phyloP scores from a whole-genome alignment of 2,888 invertebrate genomes.

The Aphrophora alni region DNA sequence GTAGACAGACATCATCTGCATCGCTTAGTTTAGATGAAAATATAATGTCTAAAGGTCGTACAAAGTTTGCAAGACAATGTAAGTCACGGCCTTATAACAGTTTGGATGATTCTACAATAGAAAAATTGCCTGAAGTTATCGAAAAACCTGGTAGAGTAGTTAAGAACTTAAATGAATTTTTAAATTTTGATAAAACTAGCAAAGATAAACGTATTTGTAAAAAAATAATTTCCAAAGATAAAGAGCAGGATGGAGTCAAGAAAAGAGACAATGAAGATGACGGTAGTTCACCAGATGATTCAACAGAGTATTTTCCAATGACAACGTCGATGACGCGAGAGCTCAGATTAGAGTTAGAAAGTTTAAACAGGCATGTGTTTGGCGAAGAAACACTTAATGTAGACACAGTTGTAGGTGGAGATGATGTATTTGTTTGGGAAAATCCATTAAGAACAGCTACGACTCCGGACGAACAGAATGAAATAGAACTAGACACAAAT shows the following conservation, averaged over 20 bases:
- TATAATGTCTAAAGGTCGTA: conserved; percentile 52
- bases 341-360: conserved; percentile 80
- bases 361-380: conserved; percentile 83
- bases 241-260: conserved; percentile 30
- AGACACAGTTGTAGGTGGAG: conserved; percentile 47
- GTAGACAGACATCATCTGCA: conserved; percentile 83
- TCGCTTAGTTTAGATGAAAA: conserved; percentile 80
- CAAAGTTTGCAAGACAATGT: conserved; percentile 43
- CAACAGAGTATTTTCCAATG: conserved; percentile 82
- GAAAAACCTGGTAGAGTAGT: conserved; percentile 61
- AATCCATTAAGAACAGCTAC: conserved; percentile 71
- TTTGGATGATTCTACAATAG: conserved; percentile 45
- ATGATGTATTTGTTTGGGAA: conserved; percentile 79
- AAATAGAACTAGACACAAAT: conserved; percentile 70
- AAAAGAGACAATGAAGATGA: conserved; percentile 51
- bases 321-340: conserved; percentile 87
- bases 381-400: conserved; percentile 58
- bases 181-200: conserved; percentile 71
- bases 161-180: conserved; percentile 84
- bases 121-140: conserved; percentile 3
- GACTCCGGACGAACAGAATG: conserved; percentile 76
- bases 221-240: background rate
- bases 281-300: conserved; percentile 78
- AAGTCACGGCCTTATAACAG: conserved; percentile 48
- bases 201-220: conserved; percentile 6